Evolutionary conservation across 2,797 vertebrate species (phyloP).

Genomic region (Cheirogaleus major): DNA sequence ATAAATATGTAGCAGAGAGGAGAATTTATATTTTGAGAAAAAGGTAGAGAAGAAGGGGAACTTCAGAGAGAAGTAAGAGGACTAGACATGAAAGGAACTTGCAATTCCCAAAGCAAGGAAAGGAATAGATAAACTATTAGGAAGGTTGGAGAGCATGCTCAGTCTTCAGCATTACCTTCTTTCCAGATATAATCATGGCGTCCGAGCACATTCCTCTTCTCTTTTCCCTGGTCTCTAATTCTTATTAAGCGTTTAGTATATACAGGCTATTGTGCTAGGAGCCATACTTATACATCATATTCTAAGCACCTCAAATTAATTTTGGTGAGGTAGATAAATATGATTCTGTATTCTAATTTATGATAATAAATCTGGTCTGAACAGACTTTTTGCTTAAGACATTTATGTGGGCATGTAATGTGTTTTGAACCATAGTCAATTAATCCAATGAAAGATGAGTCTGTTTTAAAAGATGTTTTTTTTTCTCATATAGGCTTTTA

Average conservation of each 20-base stretch:
- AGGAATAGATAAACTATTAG: too few relatives aligned
- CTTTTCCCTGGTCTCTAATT: background rate
- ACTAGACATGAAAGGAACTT: background rate
- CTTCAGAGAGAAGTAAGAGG: background rate
- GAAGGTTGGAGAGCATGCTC: accelerated
- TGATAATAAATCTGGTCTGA: background rate
- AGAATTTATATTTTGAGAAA: background rate
- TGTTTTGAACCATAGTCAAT: slow-evolving; percentile 1
- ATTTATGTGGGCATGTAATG: background rate
- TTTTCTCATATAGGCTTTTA: background rate
- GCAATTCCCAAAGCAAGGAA: background rate
- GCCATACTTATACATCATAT: background rate
- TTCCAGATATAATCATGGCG: background rate
- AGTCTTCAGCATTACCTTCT: background rate
- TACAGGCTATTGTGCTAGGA: background rate
- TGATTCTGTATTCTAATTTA: slow-evolving; percentile 27
- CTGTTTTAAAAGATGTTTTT: background rate
- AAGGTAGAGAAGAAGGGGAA: background rate
- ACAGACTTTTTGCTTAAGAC: slow-evolving; percentile 13
- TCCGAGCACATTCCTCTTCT: background rate
- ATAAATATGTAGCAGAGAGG: background rate
- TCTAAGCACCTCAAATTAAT: background rate
- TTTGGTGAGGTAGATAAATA: background rate
- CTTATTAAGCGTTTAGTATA: background rate
- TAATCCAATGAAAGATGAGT: slow-evolving; percentile 26